These are phyloP conservation scores for Lampris megalopsis DNA, from an alignment of 2,113 vertebrate species.

Conservation along the genomic window DNA sequence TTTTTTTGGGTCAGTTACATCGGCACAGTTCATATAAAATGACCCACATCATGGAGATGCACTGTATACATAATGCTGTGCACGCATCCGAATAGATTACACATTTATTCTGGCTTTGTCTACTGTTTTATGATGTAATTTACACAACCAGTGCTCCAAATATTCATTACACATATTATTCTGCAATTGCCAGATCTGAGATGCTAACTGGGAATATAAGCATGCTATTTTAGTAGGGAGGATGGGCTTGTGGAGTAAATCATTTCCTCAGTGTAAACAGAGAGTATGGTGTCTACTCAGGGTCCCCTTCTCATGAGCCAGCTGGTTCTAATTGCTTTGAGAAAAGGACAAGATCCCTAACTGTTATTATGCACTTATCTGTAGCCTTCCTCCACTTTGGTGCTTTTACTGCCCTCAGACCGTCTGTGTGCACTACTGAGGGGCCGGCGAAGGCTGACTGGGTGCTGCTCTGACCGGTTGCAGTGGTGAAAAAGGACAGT, in stretches of 20 bases:
- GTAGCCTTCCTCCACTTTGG: constrained; percentile 19
- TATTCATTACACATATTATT: neutral
- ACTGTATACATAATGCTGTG: too few relatives aligned
- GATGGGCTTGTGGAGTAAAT: constrained; percentile 30
- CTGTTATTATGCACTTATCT: constrained; percentile 19
- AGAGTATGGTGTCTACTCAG: constrained; percentile 21
- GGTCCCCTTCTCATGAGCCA: constrained; percentile 1
- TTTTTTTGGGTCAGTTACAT: too few relatives aligned
- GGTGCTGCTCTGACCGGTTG: constrained; percentile 31
- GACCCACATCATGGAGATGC: too few relatives aligned
- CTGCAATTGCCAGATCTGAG: neutral
- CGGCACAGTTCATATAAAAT: too few relatives aligned
- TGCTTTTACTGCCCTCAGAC: constrained; percentile 39
- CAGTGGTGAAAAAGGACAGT: constrained; percentile 34
- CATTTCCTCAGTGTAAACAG: constrained; percentile 37
- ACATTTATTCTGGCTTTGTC: neutral
- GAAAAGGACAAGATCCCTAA: constrained; percentile 9
- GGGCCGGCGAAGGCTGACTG: constrained; percentile 10
- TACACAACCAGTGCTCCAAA: constrained; percentile 9
- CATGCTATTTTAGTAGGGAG: constrained; percentile 11
- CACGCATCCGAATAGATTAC: neutral
- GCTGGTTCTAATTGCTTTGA: constrained; percentile 37
- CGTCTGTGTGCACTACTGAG: constrained; percentile 27
- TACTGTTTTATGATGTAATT: constrained; percentile 13
- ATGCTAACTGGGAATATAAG: neutral